Evolutionary conservation across 2,888 invertebrate species (phyloP).

Genomic region (Drosophila conformis): DNA sequence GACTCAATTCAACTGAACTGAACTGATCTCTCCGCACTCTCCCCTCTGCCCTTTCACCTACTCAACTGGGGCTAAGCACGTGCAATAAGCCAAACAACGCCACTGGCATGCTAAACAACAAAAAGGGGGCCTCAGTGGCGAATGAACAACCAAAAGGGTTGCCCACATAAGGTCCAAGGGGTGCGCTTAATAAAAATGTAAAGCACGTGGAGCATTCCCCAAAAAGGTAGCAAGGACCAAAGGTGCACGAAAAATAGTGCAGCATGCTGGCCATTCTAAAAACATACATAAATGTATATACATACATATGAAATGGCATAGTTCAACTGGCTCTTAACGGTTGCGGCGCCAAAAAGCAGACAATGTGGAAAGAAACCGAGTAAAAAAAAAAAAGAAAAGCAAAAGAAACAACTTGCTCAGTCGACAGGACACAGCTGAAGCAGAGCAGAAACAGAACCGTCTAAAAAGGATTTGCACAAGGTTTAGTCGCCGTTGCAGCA

Average conservation of each 20-base stretch:
- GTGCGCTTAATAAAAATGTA: slow-evolving; percentile 82
- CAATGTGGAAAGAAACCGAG: slow-evolving; percentile 37
- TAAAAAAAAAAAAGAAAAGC: slow-evolving; percentile 15
- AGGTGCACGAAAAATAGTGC: slow-evolving; percentile 76
- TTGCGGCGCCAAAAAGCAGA: slow-evolving; percentile 75
- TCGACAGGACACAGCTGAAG: slow-evolving; percentile 41
- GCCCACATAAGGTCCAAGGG: slow-evolving; percentile 25
- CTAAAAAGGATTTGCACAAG: slow-evolving; percentile 81
- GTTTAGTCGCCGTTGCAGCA: slow-evolving; percentile 77
- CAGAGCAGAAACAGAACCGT: slow-evolving; percentile 34
- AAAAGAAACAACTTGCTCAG: slow-evolving; percentile 35
- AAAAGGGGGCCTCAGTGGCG: slow-evolving; percentile 21
- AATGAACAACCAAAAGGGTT: slow-evolving; percentile 68
- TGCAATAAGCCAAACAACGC: slow-evolving; percentile 81
- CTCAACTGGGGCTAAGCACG: slow-evolving; percentile 66
- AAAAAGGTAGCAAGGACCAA: slow-evolving; percentile 54
- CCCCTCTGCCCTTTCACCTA: slow-evolving; percentile 9
- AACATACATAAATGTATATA: not conserved
- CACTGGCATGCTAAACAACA: slow-evolving; percentile 77
- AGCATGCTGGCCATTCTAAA: slow-evolving; percentile 46
- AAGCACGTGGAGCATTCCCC: slow-evolving; percentile 74
- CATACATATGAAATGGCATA: slow-evolving; percentile 73
- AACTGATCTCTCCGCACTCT: slow-evolving; percentile 24
- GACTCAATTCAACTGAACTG: slow-evolving; percentile 27
- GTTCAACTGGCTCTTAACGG: slow-evolving; percentile 83